Evolutionary conservation across 2,888 invertebrate genomes (phyloP).

Genomic region (Tethea ocularis): DNA sequence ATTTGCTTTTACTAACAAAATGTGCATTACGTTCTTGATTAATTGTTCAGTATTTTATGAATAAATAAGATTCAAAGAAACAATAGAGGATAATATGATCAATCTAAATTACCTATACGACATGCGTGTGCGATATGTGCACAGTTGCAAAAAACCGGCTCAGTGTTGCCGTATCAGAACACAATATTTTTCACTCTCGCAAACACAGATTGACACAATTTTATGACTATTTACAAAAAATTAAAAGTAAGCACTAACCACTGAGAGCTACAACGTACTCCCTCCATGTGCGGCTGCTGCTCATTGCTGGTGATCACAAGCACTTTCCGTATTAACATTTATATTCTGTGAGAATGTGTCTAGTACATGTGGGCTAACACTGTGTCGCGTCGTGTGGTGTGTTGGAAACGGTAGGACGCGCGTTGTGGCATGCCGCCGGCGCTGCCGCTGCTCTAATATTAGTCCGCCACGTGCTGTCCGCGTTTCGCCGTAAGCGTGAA

Average conservation of each 20-base stretch:
- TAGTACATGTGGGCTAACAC: conserved; percentile 56
- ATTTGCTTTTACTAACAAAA: background rate
- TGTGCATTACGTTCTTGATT: background rate
- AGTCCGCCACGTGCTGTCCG: conserved; percentile 73
- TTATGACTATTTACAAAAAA: conserved; percentile 24
- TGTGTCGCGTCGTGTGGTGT: conserved; percentile 43
- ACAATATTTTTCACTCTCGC: background rate
- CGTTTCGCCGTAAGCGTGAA: conserved; percentile 70
- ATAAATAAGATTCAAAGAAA: background rate
- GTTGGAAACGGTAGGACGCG: conserved; percentile 46
- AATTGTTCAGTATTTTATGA: background rate
- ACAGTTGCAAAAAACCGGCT: conserved; percentile 24
- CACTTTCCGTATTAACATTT: conserved; percentile 72
- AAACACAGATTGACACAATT: background rate
- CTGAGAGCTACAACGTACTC: conserved; percentile 79
- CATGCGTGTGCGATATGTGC: conserved; percentile 15
- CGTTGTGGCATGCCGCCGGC: conserved; percentile 44
- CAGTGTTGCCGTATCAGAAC: conserved; percentile 31
- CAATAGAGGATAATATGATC: background rate
- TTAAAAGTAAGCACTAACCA: conserved; percentile 65
- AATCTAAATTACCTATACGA: conserved; percentile 1
- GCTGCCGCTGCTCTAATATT: conserved; percentile 63
- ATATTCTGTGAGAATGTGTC: conserved; percentile 53
- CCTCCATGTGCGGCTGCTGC: conserved; percentile 74
- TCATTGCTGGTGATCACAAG: conserved; percentile 64